phyloP scores from a whole-genome alignment of 1,140 invertebrate genomes.

The Hylaeus anthracinus region DNA sequence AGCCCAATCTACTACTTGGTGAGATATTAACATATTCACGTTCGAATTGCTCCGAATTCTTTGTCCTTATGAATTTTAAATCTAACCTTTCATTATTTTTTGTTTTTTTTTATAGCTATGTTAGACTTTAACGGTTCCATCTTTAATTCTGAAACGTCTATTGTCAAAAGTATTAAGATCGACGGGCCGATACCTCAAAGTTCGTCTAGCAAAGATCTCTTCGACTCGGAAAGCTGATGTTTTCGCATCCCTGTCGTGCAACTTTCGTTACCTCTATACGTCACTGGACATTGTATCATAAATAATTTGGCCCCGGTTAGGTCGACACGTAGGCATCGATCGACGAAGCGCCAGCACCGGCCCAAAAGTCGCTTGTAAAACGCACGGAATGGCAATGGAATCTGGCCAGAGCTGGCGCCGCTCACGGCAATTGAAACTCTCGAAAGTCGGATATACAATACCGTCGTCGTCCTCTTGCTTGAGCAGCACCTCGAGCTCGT shows the following conservation, averaged over 20 bases:
- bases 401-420: neutral
- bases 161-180: neutral
- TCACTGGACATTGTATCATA: conserved; percentile 37
- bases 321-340: conserved; percentile 35
- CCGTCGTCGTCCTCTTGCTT: conserved; percentile 86
- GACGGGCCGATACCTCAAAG: neutral
- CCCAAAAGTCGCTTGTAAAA: conserved; percentile 14
- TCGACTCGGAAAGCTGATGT: neutral
- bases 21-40: too few relatives aligned
- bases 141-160: neutral
- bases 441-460: conserved; percentile 67
- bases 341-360: neutral
- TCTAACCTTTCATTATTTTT: too few relatives aligned
- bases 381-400: neutral
- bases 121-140: too few relatives aligned
- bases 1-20: too few relatives aligned
- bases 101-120: too few relatives aligned
- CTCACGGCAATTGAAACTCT: neutral
- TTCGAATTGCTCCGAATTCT: too few relatives aligned
- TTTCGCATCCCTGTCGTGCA: conserved; percentile 1
- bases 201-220: neutral
- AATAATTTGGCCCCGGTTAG: conserved; percentile 53
- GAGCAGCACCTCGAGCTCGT: conserved; percentile 85
- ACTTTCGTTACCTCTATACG: conserved; percentile 33
- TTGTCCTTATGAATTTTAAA: too few relatives aligned